These are phyloP conservation scores for Chloropsis cyanopogon DNA, from an alignment of 2,113 vertebrate species.

Conservation along the genomic window DNA sequence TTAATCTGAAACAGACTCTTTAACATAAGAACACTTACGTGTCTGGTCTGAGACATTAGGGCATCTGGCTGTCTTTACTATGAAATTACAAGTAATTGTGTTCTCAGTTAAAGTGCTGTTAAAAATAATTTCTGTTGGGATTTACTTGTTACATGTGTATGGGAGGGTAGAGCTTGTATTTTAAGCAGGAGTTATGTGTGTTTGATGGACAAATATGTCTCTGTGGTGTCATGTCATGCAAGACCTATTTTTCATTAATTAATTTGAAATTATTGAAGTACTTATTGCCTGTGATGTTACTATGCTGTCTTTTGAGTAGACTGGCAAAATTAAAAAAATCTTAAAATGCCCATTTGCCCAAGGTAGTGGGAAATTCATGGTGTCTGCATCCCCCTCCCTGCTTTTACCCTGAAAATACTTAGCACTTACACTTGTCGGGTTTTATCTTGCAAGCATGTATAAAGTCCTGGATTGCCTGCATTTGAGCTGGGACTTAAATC, in stretches of 20 bases:
- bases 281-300: background rate
- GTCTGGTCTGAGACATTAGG: background rate
- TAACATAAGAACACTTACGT: background rate
- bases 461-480: background rate
- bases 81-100: background rate
- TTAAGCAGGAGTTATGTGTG: background rate
- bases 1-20: background rate
- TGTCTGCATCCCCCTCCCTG: accelerated
- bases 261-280: background rate
- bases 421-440: background rate
- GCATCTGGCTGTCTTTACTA: background rate
- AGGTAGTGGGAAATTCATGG: background rate
- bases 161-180: background rate
- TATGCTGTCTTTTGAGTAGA: background rate
- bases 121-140: background rate
- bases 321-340: background rate
- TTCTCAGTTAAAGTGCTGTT: background rate
- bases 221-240: background rate
- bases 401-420: background rate
- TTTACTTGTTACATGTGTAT: background rate
- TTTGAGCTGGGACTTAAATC: background rate
- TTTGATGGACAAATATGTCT: background rate
- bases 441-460: background rate
- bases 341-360: background rate
- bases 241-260: background rate